phyloP scores from a whole-genome alignment of 2,113 vertebrate genomes.

The Psephotus haematonotus region DNA sequence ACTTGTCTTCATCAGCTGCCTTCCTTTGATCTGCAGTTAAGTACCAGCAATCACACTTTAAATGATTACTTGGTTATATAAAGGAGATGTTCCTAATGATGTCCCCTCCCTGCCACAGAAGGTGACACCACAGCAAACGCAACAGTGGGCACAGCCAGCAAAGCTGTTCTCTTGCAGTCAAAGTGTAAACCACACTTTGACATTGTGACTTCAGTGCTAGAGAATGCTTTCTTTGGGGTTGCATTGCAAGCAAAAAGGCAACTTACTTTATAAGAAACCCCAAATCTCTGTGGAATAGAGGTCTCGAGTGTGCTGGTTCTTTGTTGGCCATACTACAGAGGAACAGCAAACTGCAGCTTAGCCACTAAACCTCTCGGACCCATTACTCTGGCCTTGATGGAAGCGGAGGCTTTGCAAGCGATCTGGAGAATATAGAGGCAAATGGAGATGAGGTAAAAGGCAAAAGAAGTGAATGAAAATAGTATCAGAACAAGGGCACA shows the following conservation, averaged over 20 bases:
- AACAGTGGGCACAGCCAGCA: slow-evolving; percentile 5
- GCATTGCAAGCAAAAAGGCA: background rate
- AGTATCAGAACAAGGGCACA: background rate
- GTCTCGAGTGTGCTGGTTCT: background rate
- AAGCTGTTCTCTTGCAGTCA: background rate
- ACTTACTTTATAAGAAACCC: background rate
- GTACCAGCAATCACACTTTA: background rate
- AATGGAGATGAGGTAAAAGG: background rate
- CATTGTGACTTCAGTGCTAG: background rate
- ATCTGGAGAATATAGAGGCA: background rate
- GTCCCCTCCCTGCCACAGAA: background rate
- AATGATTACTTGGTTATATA: background rate
- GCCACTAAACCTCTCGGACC: background rate
- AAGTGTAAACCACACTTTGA: slow-evolving; percentile 23
- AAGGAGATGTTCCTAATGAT: background rate
- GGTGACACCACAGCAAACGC: slow-evolving; percentile 21
- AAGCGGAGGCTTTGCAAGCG: background rate
- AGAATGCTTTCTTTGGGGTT: background rate
- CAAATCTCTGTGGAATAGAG: background rate
- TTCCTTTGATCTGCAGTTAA: background rate
- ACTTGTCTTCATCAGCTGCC: background rate
- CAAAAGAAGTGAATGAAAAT: background rate
- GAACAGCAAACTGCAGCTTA: background rate
- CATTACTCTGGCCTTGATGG: background rate
- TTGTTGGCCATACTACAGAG: background rate